phyloP scores from a whole-genome alignment of 2,113 vertebrate genomes.

The Pavo muticus region DNA sequence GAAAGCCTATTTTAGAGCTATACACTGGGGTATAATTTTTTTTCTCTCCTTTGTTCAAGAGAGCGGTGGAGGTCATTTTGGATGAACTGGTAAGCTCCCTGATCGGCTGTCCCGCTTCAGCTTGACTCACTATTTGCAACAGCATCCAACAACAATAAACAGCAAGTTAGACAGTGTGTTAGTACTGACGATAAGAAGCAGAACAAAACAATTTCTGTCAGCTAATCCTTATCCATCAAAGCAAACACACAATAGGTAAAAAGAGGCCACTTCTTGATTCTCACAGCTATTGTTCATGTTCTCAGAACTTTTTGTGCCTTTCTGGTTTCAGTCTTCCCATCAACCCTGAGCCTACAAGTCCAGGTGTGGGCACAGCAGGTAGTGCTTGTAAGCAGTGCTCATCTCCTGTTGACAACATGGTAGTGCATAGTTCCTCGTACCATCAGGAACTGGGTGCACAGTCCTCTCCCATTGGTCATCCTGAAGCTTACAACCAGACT shows the following conservation, averaged over 20 bases:
- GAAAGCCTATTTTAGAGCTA: neutral
- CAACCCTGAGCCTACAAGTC: neutral
- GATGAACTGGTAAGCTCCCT: neutral
- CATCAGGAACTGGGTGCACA: neutral
- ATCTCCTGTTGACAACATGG: neutral
- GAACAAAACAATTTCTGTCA: neutral
- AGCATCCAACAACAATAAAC: neutral
- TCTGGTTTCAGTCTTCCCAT: neutral
- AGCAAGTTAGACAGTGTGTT: neutral
- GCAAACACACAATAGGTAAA: neutral
- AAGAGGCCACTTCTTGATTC: neutral
- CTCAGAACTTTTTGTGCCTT: neutral
- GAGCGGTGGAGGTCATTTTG: neutral
- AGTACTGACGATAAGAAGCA: neutral
- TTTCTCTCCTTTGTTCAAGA: neutral
- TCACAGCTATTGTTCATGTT: neutral
- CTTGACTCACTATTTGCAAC: neutral
- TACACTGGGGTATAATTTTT: neutral
- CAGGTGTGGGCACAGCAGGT: neutral
- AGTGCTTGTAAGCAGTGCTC: neutral
- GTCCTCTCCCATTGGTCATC: accelerated
- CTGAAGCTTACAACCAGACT: neutral
- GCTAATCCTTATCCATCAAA: neutral
- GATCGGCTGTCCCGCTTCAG: neutral
- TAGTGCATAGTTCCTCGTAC: neutral